These are phyloP conservation scores for Sphinx pinastri DNA, from an alignment of 2,888 invertebrate species.

Conservation along the genomic window DNA sequence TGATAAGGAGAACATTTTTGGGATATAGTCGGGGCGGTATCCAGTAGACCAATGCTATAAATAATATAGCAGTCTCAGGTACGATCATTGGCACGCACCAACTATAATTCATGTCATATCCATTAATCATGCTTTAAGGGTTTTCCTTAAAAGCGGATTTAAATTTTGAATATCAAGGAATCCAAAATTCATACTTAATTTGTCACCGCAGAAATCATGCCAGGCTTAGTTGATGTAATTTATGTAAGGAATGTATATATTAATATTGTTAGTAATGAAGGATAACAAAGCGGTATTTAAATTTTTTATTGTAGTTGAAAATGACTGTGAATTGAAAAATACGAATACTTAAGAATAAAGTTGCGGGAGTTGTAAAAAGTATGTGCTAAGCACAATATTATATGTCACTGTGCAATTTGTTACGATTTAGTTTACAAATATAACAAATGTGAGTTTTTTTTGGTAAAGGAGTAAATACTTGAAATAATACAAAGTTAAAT, in stretches of 20 bases:
- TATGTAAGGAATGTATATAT: background rate
- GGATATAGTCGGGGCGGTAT: background rate
- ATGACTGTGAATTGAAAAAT: background rate
- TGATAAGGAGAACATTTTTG: background rate
- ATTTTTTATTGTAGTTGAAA: slow-evolving; percentile 4
- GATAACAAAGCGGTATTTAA: no score
- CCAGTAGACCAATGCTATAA: background rate
- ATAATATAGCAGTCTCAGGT: background rate
- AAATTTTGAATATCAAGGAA: background rate
- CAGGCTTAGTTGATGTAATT: background rate
- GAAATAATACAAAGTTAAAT: no score
- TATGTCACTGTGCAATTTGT: background rate
- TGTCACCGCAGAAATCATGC: background rate
- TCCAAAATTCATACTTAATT: background rate
- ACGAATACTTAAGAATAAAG: background rate
- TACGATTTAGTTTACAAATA: background rate
- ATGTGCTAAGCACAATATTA: slow-evolving; percentile 15
- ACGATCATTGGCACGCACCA: slow-evolving; percentile 6
- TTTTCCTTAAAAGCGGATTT: background rate
- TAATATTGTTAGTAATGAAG: background rate
- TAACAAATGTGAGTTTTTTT: background rate
- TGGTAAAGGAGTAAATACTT: background rate
- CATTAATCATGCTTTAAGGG: background rate
- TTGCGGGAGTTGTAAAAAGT: background rate
- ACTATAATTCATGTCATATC: background rate